Evolutionary conservation across 2,888 invertebrate genomes (phyloP).

Genomic region (Monopis laevigella): DNA sequence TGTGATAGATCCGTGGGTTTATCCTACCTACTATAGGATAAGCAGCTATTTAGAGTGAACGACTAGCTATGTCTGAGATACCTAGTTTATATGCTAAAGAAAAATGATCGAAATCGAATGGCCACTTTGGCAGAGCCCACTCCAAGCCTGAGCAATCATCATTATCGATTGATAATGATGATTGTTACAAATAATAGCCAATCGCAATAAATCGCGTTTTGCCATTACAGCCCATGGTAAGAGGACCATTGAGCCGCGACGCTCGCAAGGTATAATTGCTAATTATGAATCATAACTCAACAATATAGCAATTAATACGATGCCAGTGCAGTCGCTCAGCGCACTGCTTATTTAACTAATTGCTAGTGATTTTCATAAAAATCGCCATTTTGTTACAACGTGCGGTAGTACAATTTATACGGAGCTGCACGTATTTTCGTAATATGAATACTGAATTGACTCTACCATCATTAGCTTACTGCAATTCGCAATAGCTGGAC

Average conservation of each 20-base stretch:
- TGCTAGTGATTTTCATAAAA: constrained; percentile 47
- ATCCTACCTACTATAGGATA: too few species aligned
- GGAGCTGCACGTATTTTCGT: constrained; percentile 30
- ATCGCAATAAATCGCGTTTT: background rate
- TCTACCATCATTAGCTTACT: too few species aligned
- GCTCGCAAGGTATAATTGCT: constrained; percentile 40
- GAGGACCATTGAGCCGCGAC: constrained; percentile 20
- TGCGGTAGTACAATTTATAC: constrained; percentile 22
- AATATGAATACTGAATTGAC: too few species aligned
- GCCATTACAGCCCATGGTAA: background rate
- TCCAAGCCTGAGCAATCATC: background rate
- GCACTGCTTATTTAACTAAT: constrained; percentile 44
- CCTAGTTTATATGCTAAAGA: too few species aligned
- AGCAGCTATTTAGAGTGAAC: too few species aligned
- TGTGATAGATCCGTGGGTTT: too few species aligned
- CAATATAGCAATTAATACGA: constrained; percentile 52
- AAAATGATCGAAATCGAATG: too few species aligned
- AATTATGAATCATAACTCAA: constrained; percentile 54
- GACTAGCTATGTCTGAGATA: too few species aligned
- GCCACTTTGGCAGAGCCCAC: background rate
- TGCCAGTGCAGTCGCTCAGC: constrained; percentile 17
- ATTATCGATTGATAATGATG: background rate
- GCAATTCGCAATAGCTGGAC: too few species aligned
- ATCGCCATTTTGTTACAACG: constrained; percentile 36
- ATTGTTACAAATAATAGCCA: background rate